These are phyloP conservation scores for Sylvilagus floridanus DNA, from an alignment of 2,797 vertebrate genomes.

Conservation along the genomic window DNA sequence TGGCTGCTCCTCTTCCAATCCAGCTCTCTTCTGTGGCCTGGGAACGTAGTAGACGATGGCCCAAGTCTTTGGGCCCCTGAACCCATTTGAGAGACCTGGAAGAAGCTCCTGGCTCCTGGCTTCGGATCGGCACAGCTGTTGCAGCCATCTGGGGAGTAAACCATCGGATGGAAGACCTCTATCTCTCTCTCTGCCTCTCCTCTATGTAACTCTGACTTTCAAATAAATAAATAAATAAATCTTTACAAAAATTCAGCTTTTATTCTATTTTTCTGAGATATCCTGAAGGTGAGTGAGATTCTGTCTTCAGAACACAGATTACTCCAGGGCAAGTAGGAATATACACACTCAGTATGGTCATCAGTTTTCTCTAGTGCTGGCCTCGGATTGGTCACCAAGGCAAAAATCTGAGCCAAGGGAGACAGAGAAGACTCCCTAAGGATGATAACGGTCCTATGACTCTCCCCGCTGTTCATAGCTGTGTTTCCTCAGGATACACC, in stretches of 20 bases:
- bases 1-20: too few species aligned
- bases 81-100: too few species aligned
- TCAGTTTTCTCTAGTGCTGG: neutral
- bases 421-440: neutral
- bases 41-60: too few species aligned
- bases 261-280: conserved; percentile 39
- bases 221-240: too few species aligned
- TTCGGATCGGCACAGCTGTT: too few species aligned
- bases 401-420: neutral
- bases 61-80: too few species aligned
- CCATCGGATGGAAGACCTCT: too few species aligned
- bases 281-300: neutral
- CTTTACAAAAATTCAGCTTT: conserved; percentile 22
- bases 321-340: neutral
- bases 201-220: too few species aligned
- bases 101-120: too few species aligned
- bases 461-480: neutral
- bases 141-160: too few species aligned
- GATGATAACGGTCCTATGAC: neutral
- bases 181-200: too few species aligned
- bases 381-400: neutral
- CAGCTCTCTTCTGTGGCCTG: too few species aligned
- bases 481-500: neutral
- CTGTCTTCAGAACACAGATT: neutral
- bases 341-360: neutral